Evolutionary conservation across 2,888 invertebrate species (phyloP), one percentile per base, ranked within the genome.

Genomic region (Geophilus truncorum): DNA sequence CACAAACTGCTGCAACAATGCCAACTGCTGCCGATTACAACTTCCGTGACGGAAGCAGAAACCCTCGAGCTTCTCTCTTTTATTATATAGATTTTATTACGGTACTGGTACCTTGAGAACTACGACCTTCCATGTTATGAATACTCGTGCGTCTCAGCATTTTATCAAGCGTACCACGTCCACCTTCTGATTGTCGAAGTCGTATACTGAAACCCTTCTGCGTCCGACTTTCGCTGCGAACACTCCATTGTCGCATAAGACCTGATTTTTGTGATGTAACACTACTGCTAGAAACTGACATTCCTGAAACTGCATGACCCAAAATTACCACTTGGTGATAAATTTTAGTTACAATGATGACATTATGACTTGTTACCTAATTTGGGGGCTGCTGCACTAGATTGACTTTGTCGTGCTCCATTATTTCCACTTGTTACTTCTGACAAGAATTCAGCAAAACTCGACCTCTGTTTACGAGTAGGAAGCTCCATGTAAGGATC

Each of bases 81-180:
- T n/a, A n/a, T n/a, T n/a, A n/a, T n/a, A n/a, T n/a, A n/a, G n/a
- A n/a, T n/a, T n/a, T n/a, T n/a, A n/a, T n/a, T n/a, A n/a, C n/a
- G n/a, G n/a, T n/a, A n/a, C n/a, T n/a, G n/a, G n/a, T 18, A 82
- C 82, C 82, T 82, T 82, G 82, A n/a, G 80, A 81, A 75, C 80
- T 81, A 32, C 80, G 79, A 25, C 78, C 80, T 77, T 82, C 82
- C 45, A 82, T 82, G 80, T 82, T 82, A 23, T 82, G 82, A 36
- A 83, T 83, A 80, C 83, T 84, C 70, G 84, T 84, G 28, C 83
- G 82, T 12, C 83, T 80, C 57, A 81, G 80, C 80, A 84, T 82
- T 76, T 83, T 81, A 45, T 83, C 83, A 75, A 84, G 81, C 5
- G 83, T 83, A 80, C 81, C 80, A 23, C 83, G 82, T n/a, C 83